Base-by-base conservation (phyloP, 2,113 vertebrate species). In the Cyphomyrus plagiostoma region DNA sequence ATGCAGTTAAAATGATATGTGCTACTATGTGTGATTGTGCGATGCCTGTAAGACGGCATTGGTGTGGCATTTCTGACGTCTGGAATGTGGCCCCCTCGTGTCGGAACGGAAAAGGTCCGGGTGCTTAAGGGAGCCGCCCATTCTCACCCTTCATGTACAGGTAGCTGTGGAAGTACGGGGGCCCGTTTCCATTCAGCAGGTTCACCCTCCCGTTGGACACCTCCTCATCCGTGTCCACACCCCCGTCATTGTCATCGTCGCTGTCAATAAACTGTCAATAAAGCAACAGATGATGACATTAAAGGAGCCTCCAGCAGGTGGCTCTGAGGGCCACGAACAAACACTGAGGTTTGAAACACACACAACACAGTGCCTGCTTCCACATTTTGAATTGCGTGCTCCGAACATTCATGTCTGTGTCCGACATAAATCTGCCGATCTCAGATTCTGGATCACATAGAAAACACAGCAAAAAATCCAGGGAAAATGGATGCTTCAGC, bases 111-210 rank as follows among this genome's bases (percentile, higher is more conserved):
- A 3, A 15, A 10, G 46, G 42, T 5, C 39, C 3, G 1, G 23
- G 21, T 1, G 26, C 53, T 4, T 26, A 11, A 17, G 48, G 45
- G 62, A 42, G 48, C 80, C 66, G 70, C 45, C 17, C 70, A 45
- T 53, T 30, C 95, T 94, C 91, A 97, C 97, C 97, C 90, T 98
- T 98, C 97, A 98, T 98, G 93, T 97, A 98, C 90, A 98, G 97
- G 93, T 98, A 98, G 92, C 97, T 97, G 89, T 98, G 97, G 94
- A 98, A 98, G 94, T 98, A 98, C 0, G 96, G 97, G 2, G 97
- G 97, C 83, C 97, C 97, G 0, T 94, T 95, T 89, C 97, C 97
- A n/a, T 96, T 97, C 91, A 97, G 95, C 49, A 97, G 86, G 80
- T 95, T 95, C 90, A 97, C 93, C 87, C 96, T 96, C 21, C 96